Percentiles rank a stretch among this genome's conserved stretches.
These are phyloP conservation scores for Drosophila azteca DNA, from an alignment of 1,140 invertebrate species.

Conservation along the genomic window DNA sequence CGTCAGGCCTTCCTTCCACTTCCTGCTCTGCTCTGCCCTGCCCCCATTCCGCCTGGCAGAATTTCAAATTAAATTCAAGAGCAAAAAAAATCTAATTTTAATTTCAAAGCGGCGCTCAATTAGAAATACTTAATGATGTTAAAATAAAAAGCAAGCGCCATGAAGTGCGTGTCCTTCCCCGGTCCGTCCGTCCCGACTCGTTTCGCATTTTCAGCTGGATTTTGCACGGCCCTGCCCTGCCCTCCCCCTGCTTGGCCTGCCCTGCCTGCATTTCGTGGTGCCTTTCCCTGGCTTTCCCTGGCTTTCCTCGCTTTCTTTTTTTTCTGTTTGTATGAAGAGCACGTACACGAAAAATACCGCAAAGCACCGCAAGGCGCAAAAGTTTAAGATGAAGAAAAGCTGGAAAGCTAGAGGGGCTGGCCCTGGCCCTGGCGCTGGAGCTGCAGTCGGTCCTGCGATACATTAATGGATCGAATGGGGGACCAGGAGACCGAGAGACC, in stretches of 20 bases:
- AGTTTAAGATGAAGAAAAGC: conserved; percentile 40
- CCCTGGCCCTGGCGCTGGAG: conserved; percentile 19
- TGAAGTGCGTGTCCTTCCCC: conserved; percentile 49
- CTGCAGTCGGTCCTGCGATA: conserved; percentile 19
- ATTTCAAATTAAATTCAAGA: conserved; percentile 66
- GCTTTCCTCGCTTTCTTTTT: conserved; percentile 17
- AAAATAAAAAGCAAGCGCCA: conserved; percentile 66
- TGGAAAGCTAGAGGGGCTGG: neutral
- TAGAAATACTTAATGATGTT: conserved; percentile 70
- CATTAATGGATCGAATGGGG: conserved; percentile 8
- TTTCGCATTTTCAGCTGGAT: conserved; percentile 39
- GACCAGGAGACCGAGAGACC: too few species aligned
- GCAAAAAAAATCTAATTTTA: conserved; percentile 64
- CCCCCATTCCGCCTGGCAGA: conserved; percentile 1
- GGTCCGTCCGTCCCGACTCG: neutral
- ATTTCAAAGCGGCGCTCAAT: conserved; percentile 68
- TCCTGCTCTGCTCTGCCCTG: neutral
- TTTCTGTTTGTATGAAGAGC: conserved; percentile 52
- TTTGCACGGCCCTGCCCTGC: conserved; percentile 33
- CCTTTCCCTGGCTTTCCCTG: neutral
- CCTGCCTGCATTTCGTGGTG: conserved; percentile 18
- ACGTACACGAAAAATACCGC: conserved; percentile 63
- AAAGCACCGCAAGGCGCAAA: conserved; percentile 48
- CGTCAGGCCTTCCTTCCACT: neutral
- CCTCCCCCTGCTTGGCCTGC: too few species aligned